Evolutionary conservation across 1,140 invertebrate genomes (phyloP), one percentile per base, ranked within the genome.

Genomic region (Philaenus spumarius): DNA sequence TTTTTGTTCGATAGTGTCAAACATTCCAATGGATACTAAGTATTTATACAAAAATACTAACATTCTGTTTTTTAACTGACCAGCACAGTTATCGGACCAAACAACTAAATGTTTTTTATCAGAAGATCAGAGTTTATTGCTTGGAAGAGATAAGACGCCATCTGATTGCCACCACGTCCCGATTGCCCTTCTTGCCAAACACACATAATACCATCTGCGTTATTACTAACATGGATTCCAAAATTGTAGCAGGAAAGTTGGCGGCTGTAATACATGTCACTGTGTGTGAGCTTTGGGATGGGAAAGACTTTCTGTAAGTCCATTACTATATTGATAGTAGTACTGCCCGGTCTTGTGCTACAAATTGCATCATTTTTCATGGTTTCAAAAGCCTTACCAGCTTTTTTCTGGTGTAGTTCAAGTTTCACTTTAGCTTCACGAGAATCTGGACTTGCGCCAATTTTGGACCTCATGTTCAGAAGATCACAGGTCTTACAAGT

Each of bases 41-140:
- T 58, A 64, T 6, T 60, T 42, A n/a, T n/a, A n/a, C n/a, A n/a
- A n/a, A n/a, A n/a, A n/a, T n/a, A n/a, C n/a, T n/a, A n/a, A n/a
- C n/a, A 63, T 66, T 46, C 46, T 35, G 35, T 64, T 64, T 59
- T 66, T 64, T 11, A 57, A 61, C 58, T 64, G 61, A 4, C 60
- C 60, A 15, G 35, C 53, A 30, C 59, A 64, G 37, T 66, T 66
- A 17, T 64, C 64, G 48, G 48, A 58, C 61, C 58, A 64, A 1
- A 63, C 40, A 26, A 48, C 19, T 23, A 63, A 22, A 35, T 67
- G 34, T n/a, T n/a, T n/a, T 55, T 55, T 55, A 9, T 11, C 1
- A 55, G 39, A 37, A 55, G 37, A 20, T 24, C 40, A 12, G 52
- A n/a, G n/a, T n/a, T 57, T 46, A 57, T 14, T 7, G 55, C 55